Evolutionary conservation across 2,113 vertebrate genomes (phyloP), one percentile per base, ranked within the genome.

Genomic region (Rhinolophus sinicus): DNA sequence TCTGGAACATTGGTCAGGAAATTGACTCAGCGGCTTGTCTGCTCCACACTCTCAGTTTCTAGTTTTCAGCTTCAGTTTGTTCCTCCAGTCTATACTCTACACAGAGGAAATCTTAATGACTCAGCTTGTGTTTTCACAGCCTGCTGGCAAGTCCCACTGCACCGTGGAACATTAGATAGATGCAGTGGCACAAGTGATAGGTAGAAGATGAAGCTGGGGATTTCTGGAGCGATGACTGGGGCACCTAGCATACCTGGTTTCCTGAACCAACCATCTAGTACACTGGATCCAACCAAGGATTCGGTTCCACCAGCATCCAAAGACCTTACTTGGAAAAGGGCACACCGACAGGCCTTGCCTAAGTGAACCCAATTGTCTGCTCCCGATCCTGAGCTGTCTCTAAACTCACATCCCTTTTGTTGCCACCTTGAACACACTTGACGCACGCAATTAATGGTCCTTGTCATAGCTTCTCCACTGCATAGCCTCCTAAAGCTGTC

Each of bases 81-180:
- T 35, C 52, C 80, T 94, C 44, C 33, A 40, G 44, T 69, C 72
- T 81, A 7, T 72, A 35, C 3, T 58, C 30, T 21, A 13, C 18
- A 40, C 33, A 93, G 44, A 93, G 88, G 88, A 72, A 93, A 96
- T 80, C 50, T 40, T 33, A 88, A n/a, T 65, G 60, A 93, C 19
- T 92, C 58, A 47, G 28, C 16, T 75, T 26, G 8, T 54, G 44
- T 83, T 84, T 93, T 93, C 70, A 73, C 9, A 94, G 76, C 21
- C 82, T 47, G 4, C 13, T 90, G 44, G 16, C 54, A 76, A 78
- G 9, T n/a, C 18, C 12, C 35, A n/a, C 16, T 44, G 50, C 3
- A 62, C 26, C 0, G 0, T 40, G 47, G 35, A 8, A 10, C 22
- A 5, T 60, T 81, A 75, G 69, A 10, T 38, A 80, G 67, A 85